Conservation (phyloP, 2,113 vertebrate species). For the Grantiella picta region DNA sequence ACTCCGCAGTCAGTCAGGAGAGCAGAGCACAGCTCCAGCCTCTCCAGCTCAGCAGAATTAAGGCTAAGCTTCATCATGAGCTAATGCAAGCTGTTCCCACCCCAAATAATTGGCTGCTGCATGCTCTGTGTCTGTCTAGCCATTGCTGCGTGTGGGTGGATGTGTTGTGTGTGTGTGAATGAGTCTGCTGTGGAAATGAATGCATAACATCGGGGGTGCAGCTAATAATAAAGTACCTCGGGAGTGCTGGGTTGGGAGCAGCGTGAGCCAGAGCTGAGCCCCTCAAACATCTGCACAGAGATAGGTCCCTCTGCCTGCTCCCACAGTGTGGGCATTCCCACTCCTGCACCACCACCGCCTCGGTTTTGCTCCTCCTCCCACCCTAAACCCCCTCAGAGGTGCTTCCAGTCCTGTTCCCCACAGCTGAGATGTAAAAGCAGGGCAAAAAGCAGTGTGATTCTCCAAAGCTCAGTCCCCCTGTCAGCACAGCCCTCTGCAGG, state of each 20-base stretch:
- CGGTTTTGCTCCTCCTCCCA: neutral
- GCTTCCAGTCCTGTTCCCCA: neutral
- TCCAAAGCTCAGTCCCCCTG: neutral
- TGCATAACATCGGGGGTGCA: neutral
- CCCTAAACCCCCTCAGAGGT: neutral
- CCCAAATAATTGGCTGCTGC: conserved; percentile 63
- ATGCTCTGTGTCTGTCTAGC: conserved; percentile 71
- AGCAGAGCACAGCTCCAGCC: neutral
- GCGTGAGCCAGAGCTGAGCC: neutral
- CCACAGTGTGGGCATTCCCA: neutral
- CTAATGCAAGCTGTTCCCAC: conserved; percentile 55
- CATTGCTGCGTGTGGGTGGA: conserved; percentile 64
- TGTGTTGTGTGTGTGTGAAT: conserved; percentile 63
- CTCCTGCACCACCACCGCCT: neutral
- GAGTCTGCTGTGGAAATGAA: conserved; percentile 65
- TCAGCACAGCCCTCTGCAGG: neutral
- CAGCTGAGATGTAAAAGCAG: neutral
- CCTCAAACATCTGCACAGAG: neutral
- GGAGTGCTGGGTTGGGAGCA: neutral
- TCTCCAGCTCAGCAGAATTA: conserved; percentile 22
- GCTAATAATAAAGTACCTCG: neutral
- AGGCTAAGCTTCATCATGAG: conserved; percentile 36
- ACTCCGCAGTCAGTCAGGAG: conserved; percentile 35
- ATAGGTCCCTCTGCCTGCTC: neutral
- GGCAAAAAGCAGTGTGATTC: neutral